A percentile compares a stretch with the other conserved stretches of the same genome.
phyloP scores from a whole-genome alignment of 2,888 invertebrate species.

The Cataglyphis rosenhaueri region DNA sequence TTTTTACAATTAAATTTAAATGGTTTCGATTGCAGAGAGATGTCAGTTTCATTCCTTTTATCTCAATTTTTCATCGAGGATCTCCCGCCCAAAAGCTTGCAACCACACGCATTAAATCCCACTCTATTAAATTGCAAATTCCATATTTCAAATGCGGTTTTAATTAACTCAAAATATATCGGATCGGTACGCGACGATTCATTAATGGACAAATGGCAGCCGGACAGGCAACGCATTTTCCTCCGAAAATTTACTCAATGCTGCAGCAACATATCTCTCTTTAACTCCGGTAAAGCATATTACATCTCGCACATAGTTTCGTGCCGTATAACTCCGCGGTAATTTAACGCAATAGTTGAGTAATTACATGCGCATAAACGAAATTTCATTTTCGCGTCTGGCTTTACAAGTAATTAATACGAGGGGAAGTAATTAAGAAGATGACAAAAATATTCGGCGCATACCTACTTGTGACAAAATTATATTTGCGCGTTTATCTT shows the following conservation, averaged over 20 bases:
- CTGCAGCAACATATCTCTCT: conserved; percentile 42
- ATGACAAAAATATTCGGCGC: conserved; percentile 8
- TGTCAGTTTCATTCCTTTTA: conserved; percentile 34
- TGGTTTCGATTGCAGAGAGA: conserved; percentile 37
- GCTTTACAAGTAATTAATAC: conserved; percentile 42
- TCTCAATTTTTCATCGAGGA: conserved; percentile 41
- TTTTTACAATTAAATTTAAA: conserved; percentile 32
- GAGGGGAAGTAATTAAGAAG: conserved; percentile 19
- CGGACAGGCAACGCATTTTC: background rate
- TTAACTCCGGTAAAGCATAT: conserved; percentile 42
- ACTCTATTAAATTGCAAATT: conserved; percentile 76
- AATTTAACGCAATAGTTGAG: conserved; percentile 42
- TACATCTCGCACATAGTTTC: conserved; percentile 45
- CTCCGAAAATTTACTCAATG: conserved; percentile 36
- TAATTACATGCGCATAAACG: conserved; percentile 40
- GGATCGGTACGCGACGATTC: conserved; percentile 44
- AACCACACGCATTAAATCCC: conserved; percentile 67
- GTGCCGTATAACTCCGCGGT: conserved; percentile 6
- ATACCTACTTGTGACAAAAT: conserved; percentile 5
- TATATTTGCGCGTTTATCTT: background rate
- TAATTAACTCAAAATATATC: conserved; percentile 76
- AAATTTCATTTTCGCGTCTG: conserved; percentile 42
- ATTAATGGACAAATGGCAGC: conserved; percentile 25
- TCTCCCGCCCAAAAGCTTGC: background rate
- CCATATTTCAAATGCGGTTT: conserved; percentile 73